phyloP scores from a whole-genome alignment of 2,113 vertebrate species.

The Syngnathus typhle region DNA sequence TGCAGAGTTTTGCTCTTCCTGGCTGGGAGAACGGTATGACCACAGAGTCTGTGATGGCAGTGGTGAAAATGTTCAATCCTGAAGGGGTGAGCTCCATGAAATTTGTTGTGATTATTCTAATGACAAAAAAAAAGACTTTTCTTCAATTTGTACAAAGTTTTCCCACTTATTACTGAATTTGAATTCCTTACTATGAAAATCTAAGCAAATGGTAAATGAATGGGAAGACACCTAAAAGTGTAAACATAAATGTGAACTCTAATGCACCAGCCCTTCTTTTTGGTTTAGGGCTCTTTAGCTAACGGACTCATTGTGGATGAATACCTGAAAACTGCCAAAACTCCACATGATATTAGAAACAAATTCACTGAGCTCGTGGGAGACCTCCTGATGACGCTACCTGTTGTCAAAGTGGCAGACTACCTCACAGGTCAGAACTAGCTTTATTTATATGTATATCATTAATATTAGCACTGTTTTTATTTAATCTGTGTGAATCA shows the following conservation, averaged over 20 bases:
- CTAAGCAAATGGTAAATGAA: no score
- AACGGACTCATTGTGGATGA: conserved; percentile 59
- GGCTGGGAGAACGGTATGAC: conserved; percentile 69
- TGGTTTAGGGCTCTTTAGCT: conserved; percentile 33
- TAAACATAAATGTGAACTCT: background rate
- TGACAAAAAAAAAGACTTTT: background rate
- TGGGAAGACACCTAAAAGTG: no score
- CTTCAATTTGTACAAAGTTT: background rate
- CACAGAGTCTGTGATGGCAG: conserved; percentile 37
- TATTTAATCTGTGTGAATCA: no score
- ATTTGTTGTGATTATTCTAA: background rate
- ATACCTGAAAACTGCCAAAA: conserved; percentile 70
- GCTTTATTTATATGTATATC: background rate
- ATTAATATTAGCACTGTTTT: no score
- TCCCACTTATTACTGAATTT: no score
- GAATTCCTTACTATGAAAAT: no score
- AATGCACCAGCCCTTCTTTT: background rate
- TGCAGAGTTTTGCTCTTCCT: conserved; percentile 52
- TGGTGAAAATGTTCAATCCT: conserved; percentile 52
- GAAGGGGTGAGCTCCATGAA: conserved; percentile 45
- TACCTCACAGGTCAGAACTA: conserved; percentile 71
- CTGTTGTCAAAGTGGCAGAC: conserved; percentile 65
- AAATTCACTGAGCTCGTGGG: conserved; percentile 71
- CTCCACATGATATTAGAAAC: conserved; percentile 64
- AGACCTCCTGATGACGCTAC: conserved; percentile 70